A percentile compares a stretch with the other conserved stretches of the same genome.
Conservation (phyloP, 1,140 invertebrate species). For the Papilio helenus region DNA sequence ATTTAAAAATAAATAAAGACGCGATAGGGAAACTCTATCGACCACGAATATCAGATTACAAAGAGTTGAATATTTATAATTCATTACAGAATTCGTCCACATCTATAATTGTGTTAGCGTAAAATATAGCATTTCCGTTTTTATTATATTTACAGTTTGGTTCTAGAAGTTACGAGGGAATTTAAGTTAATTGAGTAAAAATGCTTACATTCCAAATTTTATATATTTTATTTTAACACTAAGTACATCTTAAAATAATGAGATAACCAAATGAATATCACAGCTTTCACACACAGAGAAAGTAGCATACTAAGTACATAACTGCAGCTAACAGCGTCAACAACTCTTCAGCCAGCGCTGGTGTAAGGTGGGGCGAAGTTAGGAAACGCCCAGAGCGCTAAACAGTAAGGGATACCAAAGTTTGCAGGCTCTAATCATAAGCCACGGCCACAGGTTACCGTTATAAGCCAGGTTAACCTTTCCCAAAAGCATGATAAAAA, state of each 20-base stretch:
- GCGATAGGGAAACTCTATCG: background rate
- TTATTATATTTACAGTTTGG: too few relatives aligned
- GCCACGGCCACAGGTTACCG: too few relatives aligned
- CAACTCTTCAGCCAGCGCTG: too few relatives aligned
- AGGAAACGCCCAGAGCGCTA: too few relatives aligned
- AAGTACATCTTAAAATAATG: background rate
- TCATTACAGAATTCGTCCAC: background rate
- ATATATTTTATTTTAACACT: constrained; percentile 34
- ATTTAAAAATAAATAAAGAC: background rate
- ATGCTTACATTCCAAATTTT: background rate
- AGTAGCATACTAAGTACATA: background rate
- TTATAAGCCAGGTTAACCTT: too few relatives aligned
- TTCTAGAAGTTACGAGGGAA: background rate
- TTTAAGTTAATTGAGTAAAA: background rate
- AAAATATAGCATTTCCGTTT: background rate
- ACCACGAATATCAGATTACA: background rate
- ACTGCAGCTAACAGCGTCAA: background rate
- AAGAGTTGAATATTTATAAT: background rate
- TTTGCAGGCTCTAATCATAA: too few relatives aligned
- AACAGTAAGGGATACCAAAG: too few relatives aligned
- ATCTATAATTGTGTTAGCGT: too few relatives aligned
- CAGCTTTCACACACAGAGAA: background rate
- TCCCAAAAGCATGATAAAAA: too few relatives aligned
- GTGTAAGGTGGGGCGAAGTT: too few relatives aligned
- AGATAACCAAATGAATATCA: constrained; percentile 1